These are phyloP conservation scores for Pterocles burchelli DNA, from an alignment of 2,113 vertebrate species.

Conservation along the genomic window DNA sequence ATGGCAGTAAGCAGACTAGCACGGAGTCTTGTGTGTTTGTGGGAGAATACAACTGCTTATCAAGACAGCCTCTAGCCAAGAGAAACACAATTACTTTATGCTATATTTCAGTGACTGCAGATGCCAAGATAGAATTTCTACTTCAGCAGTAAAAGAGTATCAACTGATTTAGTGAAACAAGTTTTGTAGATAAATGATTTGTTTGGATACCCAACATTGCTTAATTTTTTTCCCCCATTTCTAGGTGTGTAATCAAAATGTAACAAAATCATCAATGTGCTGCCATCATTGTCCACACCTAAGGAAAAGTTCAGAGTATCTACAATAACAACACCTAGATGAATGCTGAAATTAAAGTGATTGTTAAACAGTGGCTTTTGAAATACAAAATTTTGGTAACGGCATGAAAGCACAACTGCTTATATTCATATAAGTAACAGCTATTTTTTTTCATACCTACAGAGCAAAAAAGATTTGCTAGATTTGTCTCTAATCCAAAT, in stretches of 20 bases:
- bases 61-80: not conserved
- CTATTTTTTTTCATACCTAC: slow-evolving; percentile 34
- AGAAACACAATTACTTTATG: not conserved
- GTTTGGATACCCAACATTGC: not conserved
- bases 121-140: not conserved
- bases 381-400: not conserved
- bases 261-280: not conserved
- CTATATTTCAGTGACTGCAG: not conserved
- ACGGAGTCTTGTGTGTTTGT: not conserved
- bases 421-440: slow-evolving; percentile 6
- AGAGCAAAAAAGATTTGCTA: not conserved
- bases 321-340: not conserved
- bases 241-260: not conserved
- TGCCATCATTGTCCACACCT: not conserved
- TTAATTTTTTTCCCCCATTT: not conserved
- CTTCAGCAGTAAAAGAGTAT: not conserved
- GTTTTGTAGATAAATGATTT: not conserved
- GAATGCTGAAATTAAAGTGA: not conserved
- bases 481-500: slow-evolving; percentile 13
- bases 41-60: not conserved
- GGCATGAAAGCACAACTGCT: slow-evolving; percentile 16
- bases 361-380: not conserved
- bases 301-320: not conserved
- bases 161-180: not conserved
- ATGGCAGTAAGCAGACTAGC: not conserved